Conservation (phyloP, 2,113 vertebrate species). For the Chloebia gouldiae region DNA sequence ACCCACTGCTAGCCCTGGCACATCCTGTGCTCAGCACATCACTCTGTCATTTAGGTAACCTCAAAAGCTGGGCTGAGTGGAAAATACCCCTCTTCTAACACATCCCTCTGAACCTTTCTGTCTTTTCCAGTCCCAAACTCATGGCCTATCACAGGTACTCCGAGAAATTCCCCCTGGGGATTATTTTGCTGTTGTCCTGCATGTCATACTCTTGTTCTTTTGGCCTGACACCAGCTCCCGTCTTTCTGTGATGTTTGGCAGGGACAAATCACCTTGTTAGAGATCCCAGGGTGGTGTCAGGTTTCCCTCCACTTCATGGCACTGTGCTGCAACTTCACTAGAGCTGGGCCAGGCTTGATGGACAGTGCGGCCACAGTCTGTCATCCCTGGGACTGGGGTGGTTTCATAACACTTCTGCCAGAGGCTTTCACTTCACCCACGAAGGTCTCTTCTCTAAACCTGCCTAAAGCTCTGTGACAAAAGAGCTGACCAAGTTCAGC, state of each 20-base stretch:
- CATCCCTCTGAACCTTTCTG: neutral
- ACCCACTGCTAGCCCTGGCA: neutral
- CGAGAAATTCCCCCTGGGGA: rapidly evolving
- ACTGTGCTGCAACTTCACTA: rapidly evolving
- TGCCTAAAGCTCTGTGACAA: neutral
- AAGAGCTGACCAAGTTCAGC: neutral
- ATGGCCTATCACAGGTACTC: rapidly evolving
- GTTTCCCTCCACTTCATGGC: rapidly evolving
- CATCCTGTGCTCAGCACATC: neutral
- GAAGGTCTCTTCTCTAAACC: no score
- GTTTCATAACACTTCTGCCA: neutral
- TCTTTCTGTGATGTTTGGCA: neutral
- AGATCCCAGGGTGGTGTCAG: neutral
- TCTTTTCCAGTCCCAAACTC: neutral
- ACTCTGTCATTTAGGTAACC: neutral
- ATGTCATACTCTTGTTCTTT: neutral
- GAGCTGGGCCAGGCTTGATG: neutral
- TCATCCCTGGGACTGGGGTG: neutral
- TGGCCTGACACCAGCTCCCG: neutral
- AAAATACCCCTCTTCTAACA: neutral
- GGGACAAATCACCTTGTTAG: neutral
- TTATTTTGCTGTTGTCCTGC: neutral
- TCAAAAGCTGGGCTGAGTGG: rapidly evolving
- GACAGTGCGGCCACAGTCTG: rapidly evolving
- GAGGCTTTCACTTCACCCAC: neutral